Percentiles rank a stretch among this genome's conserved stretches.
Evolutionary conservation across 2,113 vertebrate genomes (phyloP).

Genomic region (Mesitornis unicolor): DNA sequence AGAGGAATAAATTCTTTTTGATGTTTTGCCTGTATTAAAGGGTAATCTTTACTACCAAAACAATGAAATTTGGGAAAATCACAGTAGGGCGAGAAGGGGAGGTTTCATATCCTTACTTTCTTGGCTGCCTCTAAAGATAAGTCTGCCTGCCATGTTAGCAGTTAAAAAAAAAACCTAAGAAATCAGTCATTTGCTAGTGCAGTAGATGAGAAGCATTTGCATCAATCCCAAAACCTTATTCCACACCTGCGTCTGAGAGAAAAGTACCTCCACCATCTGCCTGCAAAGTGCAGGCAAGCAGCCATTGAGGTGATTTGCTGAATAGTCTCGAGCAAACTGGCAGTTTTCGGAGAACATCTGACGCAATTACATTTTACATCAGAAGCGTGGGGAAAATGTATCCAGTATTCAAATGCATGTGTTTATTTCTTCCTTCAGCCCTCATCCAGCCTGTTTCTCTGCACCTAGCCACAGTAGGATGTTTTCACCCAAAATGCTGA

Average conservation of each 20-base stretch:
- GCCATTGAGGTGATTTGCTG: not conserved
- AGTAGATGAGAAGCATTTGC: not conserved
- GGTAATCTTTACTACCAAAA: not conserved
- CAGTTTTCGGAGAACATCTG: not conserved
- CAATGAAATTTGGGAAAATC: not conserved
- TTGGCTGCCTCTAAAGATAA: not conserved
- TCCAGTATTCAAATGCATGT: not conserved
- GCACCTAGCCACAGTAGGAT: not conserved
- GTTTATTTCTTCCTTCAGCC: not conserved
- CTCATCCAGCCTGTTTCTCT: not conserved
- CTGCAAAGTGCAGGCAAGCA: not conserved
- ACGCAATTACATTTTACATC: not conserved
- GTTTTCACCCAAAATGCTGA: not conserved
- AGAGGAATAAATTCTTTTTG: not conserved
- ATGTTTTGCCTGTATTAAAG: not conserved
- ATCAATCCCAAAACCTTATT: not conserved
- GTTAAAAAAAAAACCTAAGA: not conserved
- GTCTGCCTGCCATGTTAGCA: not conserved
- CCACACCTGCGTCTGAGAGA: not conserved
- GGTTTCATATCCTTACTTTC: not conserved
- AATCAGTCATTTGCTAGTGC: not conserved
- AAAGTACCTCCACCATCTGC: not conserved
- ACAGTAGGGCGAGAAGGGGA: fast-evolving
- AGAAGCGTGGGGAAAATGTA: not conserved
- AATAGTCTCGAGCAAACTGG: not conserved